phyloP scores from a whole-genome alignment of 2,888 invertebrate genomes.

The Dromius quadrimaculatus region DNA sequence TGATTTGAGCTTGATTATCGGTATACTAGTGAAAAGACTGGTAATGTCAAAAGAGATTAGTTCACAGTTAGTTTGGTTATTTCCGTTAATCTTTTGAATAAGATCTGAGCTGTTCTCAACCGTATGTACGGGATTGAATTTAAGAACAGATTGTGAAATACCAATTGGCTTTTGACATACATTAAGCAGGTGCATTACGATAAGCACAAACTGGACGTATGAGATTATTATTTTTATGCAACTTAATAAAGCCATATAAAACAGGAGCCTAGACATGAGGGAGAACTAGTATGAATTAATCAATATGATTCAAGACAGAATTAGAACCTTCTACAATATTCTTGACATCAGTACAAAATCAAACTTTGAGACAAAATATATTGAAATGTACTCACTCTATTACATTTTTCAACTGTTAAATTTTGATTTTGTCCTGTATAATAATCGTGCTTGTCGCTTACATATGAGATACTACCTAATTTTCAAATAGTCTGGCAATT shows the following conservation, averaged over 20 bases:
- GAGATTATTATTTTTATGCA: background rate
- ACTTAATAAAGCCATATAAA: background rate
- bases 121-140: background rate
- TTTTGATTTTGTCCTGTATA: too few relatives aligned
- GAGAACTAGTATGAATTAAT: conserved; percentile 1
- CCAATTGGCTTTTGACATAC: background rate
- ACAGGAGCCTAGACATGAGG: background rate
- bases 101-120: background rate
- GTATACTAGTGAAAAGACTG: background rate
- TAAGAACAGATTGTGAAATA: background rate
- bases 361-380: too few relatives aligned
- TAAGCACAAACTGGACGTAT: background rate
- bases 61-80: background rate
- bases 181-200: background rate
- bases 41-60: background rate
- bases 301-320: background rate
- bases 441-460: too few relatives aligned
- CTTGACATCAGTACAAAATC: background rate
- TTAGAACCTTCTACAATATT: background rate
- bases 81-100: background rate
- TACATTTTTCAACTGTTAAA: too few relatives aligned
- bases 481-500: too few relatives aligned
- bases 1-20: too few relatives aligned
- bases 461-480: too few relatives aligned
- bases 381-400: too few relatives aligned